phyloP scores from a whole-genome alignment of 2,797 vertebrate species.

The Dicrostonyx torquatus region DNA sequence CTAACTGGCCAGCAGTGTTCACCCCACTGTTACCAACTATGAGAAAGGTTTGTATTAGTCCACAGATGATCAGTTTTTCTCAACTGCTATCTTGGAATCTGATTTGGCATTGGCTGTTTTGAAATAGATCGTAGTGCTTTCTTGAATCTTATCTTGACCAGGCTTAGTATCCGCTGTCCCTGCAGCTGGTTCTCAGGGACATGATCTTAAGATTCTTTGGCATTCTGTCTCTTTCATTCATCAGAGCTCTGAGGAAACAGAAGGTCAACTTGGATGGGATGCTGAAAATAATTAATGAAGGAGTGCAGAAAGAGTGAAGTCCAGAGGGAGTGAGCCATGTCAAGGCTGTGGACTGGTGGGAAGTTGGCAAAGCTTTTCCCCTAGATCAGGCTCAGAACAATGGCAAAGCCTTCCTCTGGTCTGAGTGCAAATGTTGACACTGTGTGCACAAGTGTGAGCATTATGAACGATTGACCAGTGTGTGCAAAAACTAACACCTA shows the following conservation, averaged over 20 bases:
- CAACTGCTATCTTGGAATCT: background rate
- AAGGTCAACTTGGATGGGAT: slow-evolving; percentile 1
- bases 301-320: background rate
- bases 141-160: background rate
- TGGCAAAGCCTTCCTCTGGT: background rate
- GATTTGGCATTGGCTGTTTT: background rate
- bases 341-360: background rate
- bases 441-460: background rate
- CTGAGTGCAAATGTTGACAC: background rate
- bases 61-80: background rate
- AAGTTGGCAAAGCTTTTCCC: background rate
- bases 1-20: background rate
- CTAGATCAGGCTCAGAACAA: background rate
- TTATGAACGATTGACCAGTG: background rate
- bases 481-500: background rate
- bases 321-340: background rate
- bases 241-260: slow-evolving; percentile 13
- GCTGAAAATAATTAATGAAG: slow-evolving; percentile 27
- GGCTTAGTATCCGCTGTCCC: background rate
- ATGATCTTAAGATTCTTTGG: background rate
- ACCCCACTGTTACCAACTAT: background rate
- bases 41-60: background rate
- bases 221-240: background rate
- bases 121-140: background rate
- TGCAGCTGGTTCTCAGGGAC: background rate